Evolutionary conservation across 1,140 invertebrate genomes (phyloP), one percentile per base, ranked within the genome.

Genomic region (Dolichoris vasculosae): DNA sequence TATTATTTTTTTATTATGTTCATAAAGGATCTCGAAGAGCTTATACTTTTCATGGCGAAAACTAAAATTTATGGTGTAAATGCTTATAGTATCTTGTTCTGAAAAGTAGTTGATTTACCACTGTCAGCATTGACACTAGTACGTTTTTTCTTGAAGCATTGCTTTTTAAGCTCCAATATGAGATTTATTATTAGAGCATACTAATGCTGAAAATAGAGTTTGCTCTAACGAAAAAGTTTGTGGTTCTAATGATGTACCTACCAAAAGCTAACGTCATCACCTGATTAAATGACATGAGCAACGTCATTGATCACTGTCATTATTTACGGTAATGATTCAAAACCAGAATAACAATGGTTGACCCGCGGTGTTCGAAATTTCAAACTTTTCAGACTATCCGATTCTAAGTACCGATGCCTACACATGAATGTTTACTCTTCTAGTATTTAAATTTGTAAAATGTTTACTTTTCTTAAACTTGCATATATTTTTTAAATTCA

Each of bases 261-360:
- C 7, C 59, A 30, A 30, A 64, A 30, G 87, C 30, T 51, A 59
- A 78, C 30, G 23, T 79, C 30, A 32, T n/a, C 77, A n/a, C 51
- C 88, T 90, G 90, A 92, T 92, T 91, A 90, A 90, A 89, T 88
- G 87, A 88, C 88, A 88, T 88, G 86, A 86, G 79, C 86, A 88
- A 88, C 88, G 85, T 88, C 88, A 77, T 59, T 85, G 86, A 83
- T 87, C 89, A 87, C 87, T 87, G 88, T 82, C 88, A 89, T 92
- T 91, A 91, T 91, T 90, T 89, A 91, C 89, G 89, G 81, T 92
- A 92, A 90, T 90, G 88, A 88, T 83, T 89, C 89, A 90, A 71
- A 69, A 35, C 20, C 3, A 3, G 32, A 17, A 69, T 1, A 4
- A 46, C 43, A 13, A 46, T 46, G 43, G 43, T 7, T 46, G 13